Conservation (phyloP, 2,888 invertebrate species). For the Priocnemis perturbator region DNA sequence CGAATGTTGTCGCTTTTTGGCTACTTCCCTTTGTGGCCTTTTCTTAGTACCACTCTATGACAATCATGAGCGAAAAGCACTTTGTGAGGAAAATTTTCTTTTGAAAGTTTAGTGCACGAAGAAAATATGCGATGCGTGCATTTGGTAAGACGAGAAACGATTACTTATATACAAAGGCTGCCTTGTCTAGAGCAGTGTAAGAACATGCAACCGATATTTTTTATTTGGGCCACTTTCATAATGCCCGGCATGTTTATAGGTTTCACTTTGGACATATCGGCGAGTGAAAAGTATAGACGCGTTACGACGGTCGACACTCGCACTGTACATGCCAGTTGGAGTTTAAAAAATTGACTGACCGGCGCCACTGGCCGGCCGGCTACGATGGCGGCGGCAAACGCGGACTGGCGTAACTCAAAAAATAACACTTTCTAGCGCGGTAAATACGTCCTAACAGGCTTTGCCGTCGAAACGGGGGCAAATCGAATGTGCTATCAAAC, state of each 20-base stretch:
- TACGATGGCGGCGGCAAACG: slow-evolving; percentile 40
- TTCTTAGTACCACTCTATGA: slow-evolving; percentile 64
- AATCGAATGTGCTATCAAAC: neutral
- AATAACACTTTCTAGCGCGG: slow-evolving; percentile 19
- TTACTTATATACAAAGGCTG: no score
- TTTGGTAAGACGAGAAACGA: no score
- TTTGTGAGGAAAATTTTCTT: neutral
- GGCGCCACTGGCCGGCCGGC: slow-evolving; percentile 70
- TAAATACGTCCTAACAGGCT: slow-evolving; percentile 30
- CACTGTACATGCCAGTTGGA: slow-evolving; percentile 10
- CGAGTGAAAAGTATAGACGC: no score
- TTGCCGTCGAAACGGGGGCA: neutral
- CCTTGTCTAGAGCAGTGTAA: no score
- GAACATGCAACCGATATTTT: no score
- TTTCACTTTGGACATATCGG: no score
- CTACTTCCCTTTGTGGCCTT: slow-evolving; percentile 67
- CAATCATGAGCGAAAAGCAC: neutral
- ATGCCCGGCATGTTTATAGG: no score
- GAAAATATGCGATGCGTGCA: neutral
- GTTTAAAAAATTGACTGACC: slow-evolving; percentile 44
- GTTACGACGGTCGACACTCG: no score
- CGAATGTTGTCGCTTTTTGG: slow-evolving; percentile 72
- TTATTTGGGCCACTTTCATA: no score
- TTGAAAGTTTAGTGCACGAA: no score
- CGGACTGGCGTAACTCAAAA: slow-evolving; percentile 8